phyloP scores from a whole-genome alignment of 2,888 invertebrate species.

The Tigriopus californicus region DNA sequence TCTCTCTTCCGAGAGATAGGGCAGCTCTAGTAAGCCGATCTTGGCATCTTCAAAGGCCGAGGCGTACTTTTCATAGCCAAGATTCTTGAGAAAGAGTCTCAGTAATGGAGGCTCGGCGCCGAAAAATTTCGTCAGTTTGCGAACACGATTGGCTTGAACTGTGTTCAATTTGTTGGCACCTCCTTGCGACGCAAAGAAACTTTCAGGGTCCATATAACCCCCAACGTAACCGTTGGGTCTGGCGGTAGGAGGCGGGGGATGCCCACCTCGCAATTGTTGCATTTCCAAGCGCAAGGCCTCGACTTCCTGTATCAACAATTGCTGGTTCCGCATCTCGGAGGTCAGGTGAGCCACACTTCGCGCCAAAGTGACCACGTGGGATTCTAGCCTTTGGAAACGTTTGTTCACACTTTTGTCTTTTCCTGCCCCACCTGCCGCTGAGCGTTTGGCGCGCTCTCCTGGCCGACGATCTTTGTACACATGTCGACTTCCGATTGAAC shows the following conservation, averaged over 20 bases:
- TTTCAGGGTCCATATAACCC: neutral
- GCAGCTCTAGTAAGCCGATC: conserved; percentile 63
- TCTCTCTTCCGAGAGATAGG: conserved; percentile 71
- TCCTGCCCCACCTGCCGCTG: neutral
- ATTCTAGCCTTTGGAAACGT: conserved; percentile 67
- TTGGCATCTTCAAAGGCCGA: conserved; percentile 11
- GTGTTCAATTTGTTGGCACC: neutral
- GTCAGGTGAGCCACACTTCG: conserved; percentile 75
- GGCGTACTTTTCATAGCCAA: conserved; percentile 56
- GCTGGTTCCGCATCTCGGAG: conserved; percentile 74
- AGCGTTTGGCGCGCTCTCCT: neutral
- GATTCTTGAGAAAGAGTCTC: conserved; percentile 66
- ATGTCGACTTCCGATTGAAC: conserved; percentile 10
- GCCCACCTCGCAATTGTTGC: neutral
- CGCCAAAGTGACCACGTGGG: conserved; percentile 74
- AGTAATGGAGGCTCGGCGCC: conserved; percentile 79
- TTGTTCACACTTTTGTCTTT: conserved; percentile 51
- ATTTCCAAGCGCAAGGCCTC: neutral
- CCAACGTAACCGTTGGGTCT: neutral
- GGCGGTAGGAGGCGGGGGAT: neutral
- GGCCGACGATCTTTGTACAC: neutral
- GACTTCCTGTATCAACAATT: conserved; percentile 39
- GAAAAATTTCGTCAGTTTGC: conserved; percentile 77
- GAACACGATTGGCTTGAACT: conserved; percentile 37
- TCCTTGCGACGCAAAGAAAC: neutral